Base-by-base conservation (phyloP, 2,113 vertebrate genomes). In the Penelope pileata region DNA sequence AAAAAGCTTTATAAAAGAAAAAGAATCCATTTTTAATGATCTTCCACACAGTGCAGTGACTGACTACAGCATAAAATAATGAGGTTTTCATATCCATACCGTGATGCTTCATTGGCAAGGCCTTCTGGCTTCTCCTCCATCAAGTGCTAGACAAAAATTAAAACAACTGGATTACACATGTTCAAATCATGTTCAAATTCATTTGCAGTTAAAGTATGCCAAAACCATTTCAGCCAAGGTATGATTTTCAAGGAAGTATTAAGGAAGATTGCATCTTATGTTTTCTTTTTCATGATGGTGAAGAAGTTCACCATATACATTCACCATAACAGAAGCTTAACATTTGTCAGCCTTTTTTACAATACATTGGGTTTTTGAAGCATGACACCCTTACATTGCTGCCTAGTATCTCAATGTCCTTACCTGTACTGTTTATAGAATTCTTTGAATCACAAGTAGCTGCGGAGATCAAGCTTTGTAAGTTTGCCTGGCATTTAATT, bases 31-130 rank as follows among this genome's bases (percentile, higher is more conserved):
- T 93, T 74, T 10, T 51, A 56, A 45, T 36, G 2, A 74, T 72
- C 19, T 75, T 82, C 18, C 43, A 43, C 8, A 50, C 12, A 91
- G 19, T 1, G 1, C 22, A 74, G 34, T 10, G 76, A 13, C n/a
- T 70, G 79, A 75, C 18, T 51, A 10, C 45, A 5, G 91, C 32
- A 87, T 3, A 34, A 23, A 79, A 45, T n/a, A 83, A 74, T 78
- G 9, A 75, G 62, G 62, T 63, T 58, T 47, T 29, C 29, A 78
- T 9, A 94, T 54, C 64, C 96, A 91, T 99, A 99, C 99, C 99
- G 98, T 85, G 98, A 97, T 87, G 99, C 99, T 98, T 99, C 99
- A 97, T 99, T 99, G 91, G 99, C 91, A 82, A 99, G 98, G 43
- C 98, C 99, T 36, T 98, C 98, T 38, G 98, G 96, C 94, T 99